Conservation (phyloP, 37 sponge, comb jelly and placozoan species). For the Sycon ciliatum region DNA sequence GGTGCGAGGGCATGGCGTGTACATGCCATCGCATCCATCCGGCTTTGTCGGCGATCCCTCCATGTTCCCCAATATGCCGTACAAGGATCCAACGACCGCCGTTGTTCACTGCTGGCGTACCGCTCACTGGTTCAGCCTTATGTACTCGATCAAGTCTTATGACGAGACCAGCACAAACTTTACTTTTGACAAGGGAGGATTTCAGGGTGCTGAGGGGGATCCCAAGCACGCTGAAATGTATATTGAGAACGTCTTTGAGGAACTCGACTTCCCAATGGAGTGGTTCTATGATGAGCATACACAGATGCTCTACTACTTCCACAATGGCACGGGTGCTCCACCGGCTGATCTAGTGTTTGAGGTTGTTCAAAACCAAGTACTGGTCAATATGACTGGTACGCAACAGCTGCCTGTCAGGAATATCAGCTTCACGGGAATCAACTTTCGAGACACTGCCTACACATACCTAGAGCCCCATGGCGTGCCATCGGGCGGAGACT, state of each 20-base stretch:
- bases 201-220: constrained; percentile 33
- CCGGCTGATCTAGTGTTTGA: constrained; percentile 24
- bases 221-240: constrained; percentile 28
- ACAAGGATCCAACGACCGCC: constrained; percentile 25
- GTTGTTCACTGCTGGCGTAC: constrained; percentile 25
- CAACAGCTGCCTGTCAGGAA: constrained; percentile 25
- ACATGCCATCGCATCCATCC: no score
- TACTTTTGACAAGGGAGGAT: constrained; percentile 34
- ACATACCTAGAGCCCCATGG: constrained; percentile 36
- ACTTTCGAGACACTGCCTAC: constrained; percentile 28
- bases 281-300: constrained; percentile 35
- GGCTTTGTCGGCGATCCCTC: constrained; percentile 23
- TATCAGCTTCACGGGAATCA: constrained; percentile 16
- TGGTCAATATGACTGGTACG: constrained; percentile 27
- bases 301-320: constrained; percentile 27
- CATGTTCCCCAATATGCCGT: constrained; percentile 25
- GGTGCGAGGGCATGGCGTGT: no score
- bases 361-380: constrained; percentile 1
- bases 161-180: constrained; percentile 2
- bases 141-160: constrained; percentile 18
- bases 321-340: constrained; percentile 26
- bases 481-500: constrained; percentile 30
- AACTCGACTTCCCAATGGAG: constrained; percentile 41
- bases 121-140: constrained; percentile 36
- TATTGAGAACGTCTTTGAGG: constrained; percentile 50